Evolutionary conservation across 2,113 vertebrate genomes (phyloP).

Genomic region (Aythya baeri): DNA sequence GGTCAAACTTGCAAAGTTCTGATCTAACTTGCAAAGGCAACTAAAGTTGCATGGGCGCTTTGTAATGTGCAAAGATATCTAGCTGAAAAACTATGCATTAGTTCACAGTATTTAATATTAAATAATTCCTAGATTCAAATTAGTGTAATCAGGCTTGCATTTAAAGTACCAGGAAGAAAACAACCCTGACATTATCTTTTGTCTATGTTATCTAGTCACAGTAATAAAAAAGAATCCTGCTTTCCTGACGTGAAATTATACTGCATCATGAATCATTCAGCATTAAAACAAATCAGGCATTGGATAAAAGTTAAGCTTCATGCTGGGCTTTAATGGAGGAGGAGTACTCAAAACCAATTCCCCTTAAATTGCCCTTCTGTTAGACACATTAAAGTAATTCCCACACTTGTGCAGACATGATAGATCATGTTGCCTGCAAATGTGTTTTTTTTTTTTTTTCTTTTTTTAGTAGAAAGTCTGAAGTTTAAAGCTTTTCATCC

Average conservation of each 20-base stretch:
- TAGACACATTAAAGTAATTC: constrained; percentile 31
- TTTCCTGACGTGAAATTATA: constrained; percentile 38
- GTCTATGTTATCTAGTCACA: constrained; percentile 3
- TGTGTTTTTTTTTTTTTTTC: neutral
- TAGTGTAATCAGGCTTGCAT: neutral
- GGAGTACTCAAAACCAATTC: constrained; percentile 47
- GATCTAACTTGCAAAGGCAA: neutral
- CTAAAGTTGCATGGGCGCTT: neutral
- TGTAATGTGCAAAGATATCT: neutral
- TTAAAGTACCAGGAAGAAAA: neutral
- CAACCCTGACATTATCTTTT: neutral
- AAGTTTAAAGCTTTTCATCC: neutral
- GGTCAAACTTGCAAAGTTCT: neutral
- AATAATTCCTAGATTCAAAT: constrained; percentile 6
- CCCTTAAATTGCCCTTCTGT: constrained; percentile 49
- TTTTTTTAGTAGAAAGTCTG: neutral
- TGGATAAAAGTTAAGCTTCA: constrained; percentile 55
- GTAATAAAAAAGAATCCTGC: constrained; percentile 14
- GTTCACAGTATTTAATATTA: constrained; percentile 1
- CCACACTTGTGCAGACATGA: neutral
- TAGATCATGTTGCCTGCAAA: constrained; percentile 13
- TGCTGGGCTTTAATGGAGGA: constrained; percentile 47
- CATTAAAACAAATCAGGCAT: constrained; percentile 49
- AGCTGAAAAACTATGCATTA: neutral
- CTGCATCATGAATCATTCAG: constrained; percentile 51